Base-by-base conservation (phyloP, 2,113 vertebrate genomes). In the Gobio gobio region DNA sequence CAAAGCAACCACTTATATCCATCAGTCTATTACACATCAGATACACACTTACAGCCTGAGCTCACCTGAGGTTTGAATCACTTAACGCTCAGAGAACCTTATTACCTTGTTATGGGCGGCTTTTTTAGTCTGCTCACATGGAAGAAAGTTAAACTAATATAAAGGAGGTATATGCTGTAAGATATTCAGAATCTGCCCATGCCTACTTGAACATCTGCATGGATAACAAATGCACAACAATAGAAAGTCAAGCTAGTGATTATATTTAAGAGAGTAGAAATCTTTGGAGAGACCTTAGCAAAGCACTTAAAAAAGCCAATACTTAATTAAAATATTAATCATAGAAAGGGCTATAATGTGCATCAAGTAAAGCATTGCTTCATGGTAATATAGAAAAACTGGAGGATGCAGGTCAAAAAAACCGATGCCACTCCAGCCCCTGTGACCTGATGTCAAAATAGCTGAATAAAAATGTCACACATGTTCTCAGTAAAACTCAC, bases 1-100 rank as follows among this genome's bases (percentile, higher is more conserved):
- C 70, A 76, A 83, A 82, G 78, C 83, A 77, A 54, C 87, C 59
- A 24, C 63, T 56, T 88, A 63, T 74, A 63, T 74, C 14, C 68
- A 74, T 86, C 43, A 87, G 80, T 89, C 78, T 72, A 88, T 83
- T 86, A 86, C 20, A 61, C 86, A 86, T 91, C 78, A 89, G 16
- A 89, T 74, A 77, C 74, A 47, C 54, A 56, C 58, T 49, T 68
- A 61, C 49, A 82, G 75, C 74, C 73, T 66, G 33, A 73, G 13
- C 66, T 83, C 84, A 87, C 84, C 83, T 83, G 43, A 64, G 87
- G 74, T 51, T 85, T 81, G 77, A 78, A 83, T 79, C 84, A 85
- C 81, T 87, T 86, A 87, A 86, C 76, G 36, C 84, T 86, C 78
- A 33, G 58, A 47, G 83, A 88, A 58, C 70, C 75, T 88, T 78